A percentile compares a stretch with the other conserved stretches of the same genome.
These are phyloP conservation scores for Elanus axillaris DNA, from an alignment of 2,113 vertebrate genomes.

Conservation along the genomic window DNA sequence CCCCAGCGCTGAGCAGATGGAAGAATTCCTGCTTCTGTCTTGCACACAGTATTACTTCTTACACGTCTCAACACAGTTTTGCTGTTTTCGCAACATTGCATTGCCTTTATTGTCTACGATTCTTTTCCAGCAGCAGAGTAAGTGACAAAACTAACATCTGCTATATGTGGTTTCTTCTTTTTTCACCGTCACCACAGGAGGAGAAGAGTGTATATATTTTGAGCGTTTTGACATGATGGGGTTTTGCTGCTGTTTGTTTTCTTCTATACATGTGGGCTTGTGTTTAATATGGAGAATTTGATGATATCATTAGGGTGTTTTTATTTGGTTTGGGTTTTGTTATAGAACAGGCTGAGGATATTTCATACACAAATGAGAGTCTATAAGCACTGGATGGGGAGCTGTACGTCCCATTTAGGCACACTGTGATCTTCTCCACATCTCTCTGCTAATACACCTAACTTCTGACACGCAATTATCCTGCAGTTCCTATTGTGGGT, in stretches of 20 bases:
- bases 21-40: background rate
- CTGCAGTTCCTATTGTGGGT: background rate
- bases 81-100: background rate
- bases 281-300: background rate
- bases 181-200: background rate
- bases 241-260: background rate
- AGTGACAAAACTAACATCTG: conserved; percentile 3
- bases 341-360: background rate
- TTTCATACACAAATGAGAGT: background rate
- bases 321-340: background rate
- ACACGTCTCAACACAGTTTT: background rate
- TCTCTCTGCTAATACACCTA: background rate
- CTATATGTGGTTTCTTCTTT: background rate
- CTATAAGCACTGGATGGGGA: background rate
- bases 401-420: background rate
- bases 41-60: background rate
- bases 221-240: background rate
- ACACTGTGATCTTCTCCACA: background rate
- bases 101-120: background rate
- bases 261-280: background rate
- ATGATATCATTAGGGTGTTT: background rate
- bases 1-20: background rate
- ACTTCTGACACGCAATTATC: background rate
- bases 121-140: background rate
- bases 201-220: background rate